phyloP scores from a whole-genome alignment of 2,797 vertebrate species.

The Semaprochilodus insignis region DNA sequence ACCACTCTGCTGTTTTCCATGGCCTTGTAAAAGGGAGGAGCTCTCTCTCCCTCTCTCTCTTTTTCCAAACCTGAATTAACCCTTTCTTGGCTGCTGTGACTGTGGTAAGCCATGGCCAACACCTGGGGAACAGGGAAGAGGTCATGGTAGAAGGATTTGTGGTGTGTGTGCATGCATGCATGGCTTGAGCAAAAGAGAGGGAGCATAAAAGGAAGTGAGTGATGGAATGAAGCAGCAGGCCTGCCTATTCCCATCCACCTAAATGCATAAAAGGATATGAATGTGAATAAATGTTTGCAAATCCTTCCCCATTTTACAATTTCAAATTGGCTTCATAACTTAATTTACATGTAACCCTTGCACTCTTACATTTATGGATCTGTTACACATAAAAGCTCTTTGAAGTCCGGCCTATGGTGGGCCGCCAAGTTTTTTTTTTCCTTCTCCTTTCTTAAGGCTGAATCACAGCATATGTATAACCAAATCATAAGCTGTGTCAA shows the following conservation, averaged over 20 bases:
- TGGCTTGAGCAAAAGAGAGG: neutral
- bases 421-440: slow-evolving; percentile 38
- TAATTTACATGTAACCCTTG: slow-evolving; percentile 36
- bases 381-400: slow-evolving; percentile 40
- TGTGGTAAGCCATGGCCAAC: slow-evolving; percentile 24
- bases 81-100: slow-evolving; percentile 20
- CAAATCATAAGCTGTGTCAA: slow-evolving; percentile 48
- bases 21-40: slow-evolving; percentile 36
- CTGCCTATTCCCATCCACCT: neutral
- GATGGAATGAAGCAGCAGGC: neutral
- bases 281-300: slow-evolving; percentile 9
- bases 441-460: slow-evolving; percentile 6
- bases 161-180: slow-evolving; percentile 12
- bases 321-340: slow-evolving; percentile 19
- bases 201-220: neutral
- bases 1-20: slow-evolving; percentile 39
- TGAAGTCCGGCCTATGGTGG: slow-evolving; percentile 39
- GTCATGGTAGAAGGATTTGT: slow-evolving; percentile 13
- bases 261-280: neutral
- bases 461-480: slow-evolving; percentile 52
- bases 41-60: slow-evolving; percentile 1
- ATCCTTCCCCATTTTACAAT: slow-evolving; percentile 15
- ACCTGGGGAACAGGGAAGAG: slow-evolving; percentile 31
- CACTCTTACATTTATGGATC: slow-evolving; percentile 31
- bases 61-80: slow-evolving; percentile 9